phyloP scores from a whole-genome alignment of 2,113 vertebrate genomes.

The Microtus oregoni region DNA sequence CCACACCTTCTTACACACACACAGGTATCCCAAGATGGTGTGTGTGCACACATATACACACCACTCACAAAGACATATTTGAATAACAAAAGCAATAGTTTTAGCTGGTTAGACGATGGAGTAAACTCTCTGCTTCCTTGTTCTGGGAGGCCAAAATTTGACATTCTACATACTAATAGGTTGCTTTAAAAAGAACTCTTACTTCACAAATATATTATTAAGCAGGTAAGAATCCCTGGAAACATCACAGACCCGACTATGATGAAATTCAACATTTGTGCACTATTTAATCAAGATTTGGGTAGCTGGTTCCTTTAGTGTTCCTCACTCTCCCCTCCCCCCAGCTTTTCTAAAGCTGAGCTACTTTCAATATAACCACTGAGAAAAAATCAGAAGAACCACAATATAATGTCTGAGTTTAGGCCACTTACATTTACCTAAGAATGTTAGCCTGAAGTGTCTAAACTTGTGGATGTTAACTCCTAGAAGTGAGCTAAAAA shows the following conservation, averaged over 20 bases:
- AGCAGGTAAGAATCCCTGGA: conserved; percentile 20
- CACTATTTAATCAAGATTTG: background rate
- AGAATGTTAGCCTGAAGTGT: conserved; percentile 45
- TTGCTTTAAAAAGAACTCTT: conserved; percentile 24
- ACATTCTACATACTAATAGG: background rate
- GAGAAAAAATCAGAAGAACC: conserved; percentile 19
- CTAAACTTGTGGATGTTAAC: conserved; percentile 43
- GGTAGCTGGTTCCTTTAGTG: conserved; percentile 2
- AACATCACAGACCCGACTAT: conserved; percentile 5
- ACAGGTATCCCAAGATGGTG: too few species aligned
- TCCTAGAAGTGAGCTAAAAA: conserved; percentile 54
- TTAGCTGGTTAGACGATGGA: conserved; percentile 16
- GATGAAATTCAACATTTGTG: conserved; percentile 30
- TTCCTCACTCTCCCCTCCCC: background rate
- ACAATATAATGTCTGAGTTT: background rate
- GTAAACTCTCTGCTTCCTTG: conserved; percentile 16
- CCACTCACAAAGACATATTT: background rate
- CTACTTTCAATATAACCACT: conserved; percentile 12
- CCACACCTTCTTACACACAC: background rate
- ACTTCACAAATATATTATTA: background rate
- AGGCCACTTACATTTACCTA: conserved; percentile 38
- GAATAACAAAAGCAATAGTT: conserved; percentile 13
- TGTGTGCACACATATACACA: background rate
- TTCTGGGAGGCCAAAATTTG: conserved; percentile 27
- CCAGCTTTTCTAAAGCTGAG: conserved; percentile 46